Evolutionary conservation across 2,797 vertebrate species (phyloP).

Genomic region (Xenentodon cancila): DNA sequence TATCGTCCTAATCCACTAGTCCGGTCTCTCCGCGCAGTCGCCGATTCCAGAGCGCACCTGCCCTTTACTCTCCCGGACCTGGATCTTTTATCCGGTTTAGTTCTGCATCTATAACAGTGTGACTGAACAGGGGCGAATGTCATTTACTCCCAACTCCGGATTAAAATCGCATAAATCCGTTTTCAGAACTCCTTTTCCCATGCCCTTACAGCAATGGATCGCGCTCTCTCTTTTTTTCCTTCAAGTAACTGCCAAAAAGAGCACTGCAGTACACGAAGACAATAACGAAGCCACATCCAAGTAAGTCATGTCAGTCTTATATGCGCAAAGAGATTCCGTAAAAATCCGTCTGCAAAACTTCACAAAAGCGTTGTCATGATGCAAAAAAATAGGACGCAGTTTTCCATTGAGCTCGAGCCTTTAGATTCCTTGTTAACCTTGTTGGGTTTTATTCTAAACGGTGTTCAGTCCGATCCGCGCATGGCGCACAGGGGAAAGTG

Average conservation of each 20-base stretch:
- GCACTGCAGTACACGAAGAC: conserved; percentile 60
- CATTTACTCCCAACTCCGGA: conserved; percentile 66
- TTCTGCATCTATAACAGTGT: conserved; percentile 51
- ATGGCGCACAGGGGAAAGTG: conserved; percentile 62
- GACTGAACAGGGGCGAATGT: conserved; percentile 55
- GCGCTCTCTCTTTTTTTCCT: conserved; percentile 25
- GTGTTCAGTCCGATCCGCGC: conserved; percentile 62
- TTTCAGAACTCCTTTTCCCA: conserved; percentile 50
- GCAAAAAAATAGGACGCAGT: conserved; percentile 32
- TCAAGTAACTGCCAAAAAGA: conserved; percentile 69
- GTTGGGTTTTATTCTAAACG: conserved; percentile 32
- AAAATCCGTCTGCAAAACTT: conserved; percentile 49
- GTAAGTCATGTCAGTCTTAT: conserved; percentile 62
- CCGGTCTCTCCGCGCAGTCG: conserved; percentile 73
- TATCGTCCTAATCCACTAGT: conserved; percentile 75
- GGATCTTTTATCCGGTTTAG: conserved; percentile 54
- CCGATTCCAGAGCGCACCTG: conserved; percentile 75
- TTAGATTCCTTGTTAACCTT: conserved; percentile 38
- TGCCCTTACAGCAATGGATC: conserved; percentile 33
- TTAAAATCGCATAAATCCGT: conserved; percentile 37
- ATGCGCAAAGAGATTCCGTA: conserved; percentile 47
- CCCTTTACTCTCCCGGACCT: conserved; percentile 69
- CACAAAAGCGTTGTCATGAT: conserved; percentile 40
- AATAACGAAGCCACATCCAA: conserved; percentile 69
- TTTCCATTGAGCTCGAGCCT: conserved; percentile 49